Evolutionary conservation across 2,888 invertebrate species (phyloP), one percentile per base, ranked within the genome.

Genomic region (Scaptomyza cyrtandrae): DNA sequence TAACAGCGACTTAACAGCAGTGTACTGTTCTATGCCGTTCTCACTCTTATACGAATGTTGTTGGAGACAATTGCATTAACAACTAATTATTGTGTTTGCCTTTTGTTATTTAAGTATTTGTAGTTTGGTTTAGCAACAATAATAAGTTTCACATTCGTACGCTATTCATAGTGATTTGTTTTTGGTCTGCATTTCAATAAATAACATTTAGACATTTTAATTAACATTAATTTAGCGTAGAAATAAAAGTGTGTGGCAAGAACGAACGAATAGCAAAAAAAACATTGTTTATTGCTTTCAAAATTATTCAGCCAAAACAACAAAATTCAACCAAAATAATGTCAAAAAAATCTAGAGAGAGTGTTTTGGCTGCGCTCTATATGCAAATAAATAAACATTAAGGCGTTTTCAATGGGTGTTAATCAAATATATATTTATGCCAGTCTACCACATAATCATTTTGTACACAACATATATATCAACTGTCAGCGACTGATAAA

Each of bases 171-270:
- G 44, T 45, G 27, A 24, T 35, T 50, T n/a, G 4, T 56, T 68
- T 53, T 73, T 53, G 6, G 46, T 60, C 64, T 53, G 57, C 44
- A 48, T 72, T 78, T 69, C 55, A 55, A 68, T 73, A 62, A 71
- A 82, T 78, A 73, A 60, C 69, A 72, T 77, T 78, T 69, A 69
- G 72, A 76, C 77, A 75, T 78, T 79, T 82, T 87, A 85, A 85
- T 85, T 85, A 87, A 85, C 74, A 85, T 71, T 74, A 87, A 87
- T 85, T 80, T 75, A 70, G 86, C 87, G 80, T 81, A 45, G 58
- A 72, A 76, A 66, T 73, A 65, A 65, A 65, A 54, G 57, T 49
- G 65, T 45, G 59, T 48, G 37, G 13, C 52, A 41, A 56, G 48
- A 64, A 46, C 43, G 37, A 55, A 29, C 55, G 37, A 55, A 29